Percentiles rank a stretch among this genome's conserved stretches.
These are phyloP conservation scores for Ennomos quercinarius DNA, from an alignment of 2,888 invertebrate genomes.

Conservation along the genomic window DNA sequence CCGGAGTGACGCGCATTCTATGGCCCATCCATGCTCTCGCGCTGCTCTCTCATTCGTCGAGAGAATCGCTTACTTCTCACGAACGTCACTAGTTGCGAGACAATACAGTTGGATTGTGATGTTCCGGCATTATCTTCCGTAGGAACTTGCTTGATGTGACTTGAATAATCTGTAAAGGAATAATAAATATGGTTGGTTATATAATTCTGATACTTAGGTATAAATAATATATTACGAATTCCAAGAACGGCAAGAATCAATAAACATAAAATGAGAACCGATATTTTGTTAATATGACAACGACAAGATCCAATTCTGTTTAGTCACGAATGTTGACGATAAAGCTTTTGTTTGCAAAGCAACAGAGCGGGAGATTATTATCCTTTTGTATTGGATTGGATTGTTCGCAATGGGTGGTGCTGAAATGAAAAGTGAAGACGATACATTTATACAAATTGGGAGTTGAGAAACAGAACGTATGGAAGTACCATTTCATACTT, in stretches of 20 bases:
- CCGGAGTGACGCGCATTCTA: slow-evolving; percentile 79
- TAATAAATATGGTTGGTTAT: not conserved
- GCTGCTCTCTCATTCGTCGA: slow-evolving; percentile 65
- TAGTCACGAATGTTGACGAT: slow-evolving; percentile 17
- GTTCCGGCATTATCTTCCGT: slow-evolving; percentile 8
- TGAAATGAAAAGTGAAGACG: slow-evolving; percentile 4
- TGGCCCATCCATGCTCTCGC: slow-evolving; percentile 80
- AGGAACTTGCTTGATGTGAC: slow-evolving; percentile 12
- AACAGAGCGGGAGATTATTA: slow-evolving; percentile 22
- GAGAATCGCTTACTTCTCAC: slow-evolving; percentile 43
- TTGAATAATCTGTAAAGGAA: slow-evolving; percentile 15
- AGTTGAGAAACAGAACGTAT: not conserved
- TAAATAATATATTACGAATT: not conserved
- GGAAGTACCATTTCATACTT: slow-evolving; percentile 2
- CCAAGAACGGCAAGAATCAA: not conserved
- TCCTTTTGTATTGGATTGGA: slow-evolving; percentile 15
- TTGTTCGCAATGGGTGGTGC: slow-evolving; percentile 17
- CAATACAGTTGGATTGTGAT: not conserved
- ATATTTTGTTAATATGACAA: slow-evolving; percentile 1
- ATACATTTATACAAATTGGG: not conserved
- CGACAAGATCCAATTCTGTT: slow-evolving; percentile 11
- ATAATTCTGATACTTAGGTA: not conserved
- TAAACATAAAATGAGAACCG: not conserved
- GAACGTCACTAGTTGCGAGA: slow-evolving; percentile 19
- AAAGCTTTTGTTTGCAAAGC: slow-evolving; percentile 29